A percentile compares a stretch with the other conserved stretches of the same genome.
Evolutionary conservation across 2,888 invertebrate species (phyloP).

Genomic region (Dryobotodes eremita): DNA sequence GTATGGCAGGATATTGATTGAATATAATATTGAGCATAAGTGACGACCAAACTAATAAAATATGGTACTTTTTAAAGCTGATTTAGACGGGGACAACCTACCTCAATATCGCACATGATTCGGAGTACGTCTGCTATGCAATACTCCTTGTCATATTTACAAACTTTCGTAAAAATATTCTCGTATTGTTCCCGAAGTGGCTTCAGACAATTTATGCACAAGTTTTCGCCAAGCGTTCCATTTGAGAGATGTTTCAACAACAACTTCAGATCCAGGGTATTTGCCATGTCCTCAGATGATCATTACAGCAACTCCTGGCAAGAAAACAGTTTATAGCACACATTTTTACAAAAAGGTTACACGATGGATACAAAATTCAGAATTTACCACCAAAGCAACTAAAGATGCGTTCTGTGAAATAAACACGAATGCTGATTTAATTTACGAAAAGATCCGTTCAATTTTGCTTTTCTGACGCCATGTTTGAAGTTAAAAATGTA

Average conservation of each 20-base stretch:
- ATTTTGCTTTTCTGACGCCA: conserved; percentile 56
- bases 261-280: conserved; percentile 75
- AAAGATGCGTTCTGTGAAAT: conserved; percentile 70
- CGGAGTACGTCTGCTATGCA: conserved; percentile 82
- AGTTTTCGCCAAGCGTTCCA: conserved; percentile 78
- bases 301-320: conserved; percentile 51
- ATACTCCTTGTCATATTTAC: conserved; percentile 80
- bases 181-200: conserved; percentile 77
- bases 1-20: not conserved
- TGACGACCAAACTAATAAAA: not conserved
- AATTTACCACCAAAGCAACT: conserved; percentile 76
- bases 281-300: conserved; percentile 73
- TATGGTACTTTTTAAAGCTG: not conserved
- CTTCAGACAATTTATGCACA: conserved; percentile 83
- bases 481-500: conserved; percentile 20
- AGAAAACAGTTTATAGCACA: conserved; percentile 48
- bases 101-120: conserved; percentile 77
- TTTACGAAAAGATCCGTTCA: conserved; percentile 68
- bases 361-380: conserved; percentile 49
- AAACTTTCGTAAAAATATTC: conserved; percentile 82
- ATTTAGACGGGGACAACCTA: conserved; percentile 50
- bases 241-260: conserved; percentile 82
- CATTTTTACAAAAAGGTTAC: conserved; percentile 34
- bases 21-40: not conserved
- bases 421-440: conserved; percentile 12